A percentile compares a stretch with the other conserved stretches of the same genome.
phyloP scores from a whole-genome alignment of 1,140 invertebrate species.

The Araneus ventricosus region DNA sequence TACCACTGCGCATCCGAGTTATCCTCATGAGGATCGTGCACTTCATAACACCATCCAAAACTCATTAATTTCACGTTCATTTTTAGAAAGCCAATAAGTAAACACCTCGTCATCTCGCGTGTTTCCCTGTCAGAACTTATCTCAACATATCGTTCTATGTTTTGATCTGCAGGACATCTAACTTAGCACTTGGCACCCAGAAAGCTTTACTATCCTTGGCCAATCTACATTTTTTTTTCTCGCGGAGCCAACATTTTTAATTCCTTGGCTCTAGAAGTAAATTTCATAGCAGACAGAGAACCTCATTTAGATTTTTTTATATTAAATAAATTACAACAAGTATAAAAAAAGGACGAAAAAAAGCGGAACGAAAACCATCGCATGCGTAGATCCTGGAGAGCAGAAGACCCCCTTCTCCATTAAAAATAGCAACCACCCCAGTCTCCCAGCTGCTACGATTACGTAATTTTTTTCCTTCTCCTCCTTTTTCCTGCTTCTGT shows the following conservation, averaged over 20 bases:
- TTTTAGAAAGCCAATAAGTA: conserved; percentile 20
- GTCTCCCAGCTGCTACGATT: conserved; percentile 63
- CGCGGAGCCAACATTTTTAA: conserved; percentile 19
- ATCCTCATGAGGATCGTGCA: no score
- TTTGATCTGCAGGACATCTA: conserved; percentile 10
- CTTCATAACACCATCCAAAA: background rate
- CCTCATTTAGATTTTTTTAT: conserved; percentile 20
- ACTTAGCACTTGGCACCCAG: conserved; percentile 21
- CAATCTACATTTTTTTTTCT: conserved; percentile 14
- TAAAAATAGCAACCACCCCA: conserved; percentile 70
- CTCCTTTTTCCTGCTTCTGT: conserved; percentile 15
- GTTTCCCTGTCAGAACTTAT: conserved; percentile 17
- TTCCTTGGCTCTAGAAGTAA: background rate
- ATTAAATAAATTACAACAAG: conserved; percentile 28
- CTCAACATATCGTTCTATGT: conserved; percentile 18
- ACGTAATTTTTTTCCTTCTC: conserved; percentile 37
- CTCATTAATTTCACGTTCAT: background rate
- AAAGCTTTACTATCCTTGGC: conserved; percentile 31
- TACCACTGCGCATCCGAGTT: no score
- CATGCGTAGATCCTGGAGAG: conserved; percentile 40
- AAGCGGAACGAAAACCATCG: background rate
- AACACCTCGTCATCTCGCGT: conserved; percentile 10
- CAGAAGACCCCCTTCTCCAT: conserved; percentile 33
- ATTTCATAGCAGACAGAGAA: background rate
- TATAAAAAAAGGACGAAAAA: background rate